Base-by-base conservation (phyloP, 2,888 invertebrate species). In the Eurois occulta region DNA sequence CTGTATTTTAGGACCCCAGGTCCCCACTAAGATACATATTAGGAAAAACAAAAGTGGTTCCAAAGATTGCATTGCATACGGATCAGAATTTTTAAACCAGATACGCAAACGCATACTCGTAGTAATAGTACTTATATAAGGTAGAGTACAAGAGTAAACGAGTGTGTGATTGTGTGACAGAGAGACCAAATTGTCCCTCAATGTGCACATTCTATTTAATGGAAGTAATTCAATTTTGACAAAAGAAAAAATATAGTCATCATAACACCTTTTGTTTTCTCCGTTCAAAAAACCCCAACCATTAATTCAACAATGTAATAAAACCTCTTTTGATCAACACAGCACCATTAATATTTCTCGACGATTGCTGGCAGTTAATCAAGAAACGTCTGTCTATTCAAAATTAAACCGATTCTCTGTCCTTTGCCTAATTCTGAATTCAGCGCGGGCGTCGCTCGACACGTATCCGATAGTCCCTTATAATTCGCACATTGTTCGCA, bases 391-490 rank as follows among this genome's bases (percentile, higher is more conserved):
- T 72, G 76, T 65, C 88, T 82, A 82, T 88, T 84, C 82, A 85
- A 88, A 88, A 88, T 88, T 88, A 88, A 80, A 87, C 66, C 80
- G 69, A 76, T 87, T 88, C 85, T 87, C 75, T 69, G 75, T 70
- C 69, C 73, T 65, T 65, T 64, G 55, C 68, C 81, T 89, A 78
- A 87, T 90, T 90, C 73, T 82, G 84, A 84, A 90, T 89, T 90
- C 90, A 86, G 69, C 65, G 72, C 80, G 74, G 81, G 84, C 78
- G 69, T 78, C 66, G 70, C 79, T 75, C 81, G 87, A 79, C 86
- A 80, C 86, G 87, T 81, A 72, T 68, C 80, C 78, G 80, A 89
- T 83, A 84, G 86, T 46, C 84, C 72, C 65, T 76, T 67, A 68
- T 85, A 88, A 88, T 88, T 88, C 77, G 78, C 76, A 79, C 78